phyloP scores from a whole-genome alignment of 2,888 invertebrate species.

The Tricholauxania praeusta region DNA sequence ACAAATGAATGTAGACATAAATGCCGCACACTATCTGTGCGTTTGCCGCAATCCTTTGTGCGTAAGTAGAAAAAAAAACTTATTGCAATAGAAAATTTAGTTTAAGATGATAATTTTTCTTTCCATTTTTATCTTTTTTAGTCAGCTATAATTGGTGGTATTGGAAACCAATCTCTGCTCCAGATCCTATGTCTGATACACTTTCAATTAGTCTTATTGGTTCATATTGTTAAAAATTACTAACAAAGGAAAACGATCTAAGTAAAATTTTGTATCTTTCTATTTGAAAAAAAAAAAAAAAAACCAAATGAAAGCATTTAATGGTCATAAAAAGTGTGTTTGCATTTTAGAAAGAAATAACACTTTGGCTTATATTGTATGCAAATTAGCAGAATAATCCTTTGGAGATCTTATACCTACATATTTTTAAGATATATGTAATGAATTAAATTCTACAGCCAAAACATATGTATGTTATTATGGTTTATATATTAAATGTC shows the following conservation, averaged over 20 bases:
- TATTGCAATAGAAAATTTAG: not conserved
- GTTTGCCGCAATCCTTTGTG: slow-evolving; percentile 79
- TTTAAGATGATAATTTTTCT: not conserved
- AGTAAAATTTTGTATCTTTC: slow-evolving; percentile 1
- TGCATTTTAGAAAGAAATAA: no score
- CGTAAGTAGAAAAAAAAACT: slow-evolving; percentile 72
- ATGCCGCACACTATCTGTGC: slow-evolving; percentile 79
- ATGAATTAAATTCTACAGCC: no score
- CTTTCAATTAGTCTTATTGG: slow-evolving; percentile 75
- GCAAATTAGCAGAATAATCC: not conserved
- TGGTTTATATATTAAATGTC: not conserved
- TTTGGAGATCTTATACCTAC: slow-evolving; percentile 12
- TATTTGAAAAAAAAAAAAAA: slow-evolving; percentile 18
- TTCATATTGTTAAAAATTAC: slow-evolving; percentile 72
- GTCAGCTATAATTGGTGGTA: slow-evolving; percentile 85
- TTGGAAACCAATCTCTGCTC: slow-evolving; percentile 78
- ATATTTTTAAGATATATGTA: no score
- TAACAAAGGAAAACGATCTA: not conserved
- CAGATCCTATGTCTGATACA: slow-evolving; percentile 72
- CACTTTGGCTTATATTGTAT: no score
- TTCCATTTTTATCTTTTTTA: slow-evolving; percentile 60
- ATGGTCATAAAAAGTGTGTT: no score
- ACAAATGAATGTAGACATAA: slow-evolving; percentile 79
- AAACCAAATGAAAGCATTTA: no score
- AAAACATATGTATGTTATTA: not conserved